Percentiles rank a stretch among this genome's conserved stretches.
phyloP scores from a whole-genome alignment of 2,113 vertebrate species.

The Puffinus mauretanicus region DNA sequence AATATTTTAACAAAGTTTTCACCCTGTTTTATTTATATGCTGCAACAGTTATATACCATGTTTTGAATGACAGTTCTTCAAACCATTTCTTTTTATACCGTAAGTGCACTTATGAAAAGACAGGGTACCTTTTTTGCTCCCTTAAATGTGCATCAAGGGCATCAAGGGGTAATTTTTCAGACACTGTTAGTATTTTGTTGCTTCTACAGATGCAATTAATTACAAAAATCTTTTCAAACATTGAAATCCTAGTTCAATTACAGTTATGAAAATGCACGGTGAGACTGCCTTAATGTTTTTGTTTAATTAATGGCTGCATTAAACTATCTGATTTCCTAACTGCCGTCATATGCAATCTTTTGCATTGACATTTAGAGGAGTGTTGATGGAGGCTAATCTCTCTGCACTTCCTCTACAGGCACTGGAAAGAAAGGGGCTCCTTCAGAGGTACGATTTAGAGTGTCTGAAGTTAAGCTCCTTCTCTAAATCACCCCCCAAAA shows the following conservation, averaged over 20 bases:
- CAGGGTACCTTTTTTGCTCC: background rate
- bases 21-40: constrained; percentile 30
- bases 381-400: constrained; percentile 45
- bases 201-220: constrained; percentile 11
- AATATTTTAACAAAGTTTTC: constrained; percentile 32
- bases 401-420: constrained; percentile 24
- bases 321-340: constrained; percentile 30
- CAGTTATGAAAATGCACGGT: background rate
- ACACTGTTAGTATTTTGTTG: background rate
- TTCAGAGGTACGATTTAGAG: constrained; percentile 1
- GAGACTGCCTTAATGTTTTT: background rate
- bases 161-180: constrained; percentile 14
- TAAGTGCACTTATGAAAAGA: background rate
- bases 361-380: background rate
- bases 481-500: background rate
- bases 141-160: background rate
- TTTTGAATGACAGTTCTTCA: background rate
- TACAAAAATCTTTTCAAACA: constrained; percentile 8
- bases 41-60: background rate
- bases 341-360: background rate
- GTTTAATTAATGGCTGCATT: constrained; percentile 44
- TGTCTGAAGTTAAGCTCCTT: constrained; percentile 1
- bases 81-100: background rate
- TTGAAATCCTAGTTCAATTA: background rate
- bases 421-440: constrained; percentile 20